Evolutionary conservation across 2,888 invertebrate species (phyloP).

Genomic region (Plusia festucae): DNA sequence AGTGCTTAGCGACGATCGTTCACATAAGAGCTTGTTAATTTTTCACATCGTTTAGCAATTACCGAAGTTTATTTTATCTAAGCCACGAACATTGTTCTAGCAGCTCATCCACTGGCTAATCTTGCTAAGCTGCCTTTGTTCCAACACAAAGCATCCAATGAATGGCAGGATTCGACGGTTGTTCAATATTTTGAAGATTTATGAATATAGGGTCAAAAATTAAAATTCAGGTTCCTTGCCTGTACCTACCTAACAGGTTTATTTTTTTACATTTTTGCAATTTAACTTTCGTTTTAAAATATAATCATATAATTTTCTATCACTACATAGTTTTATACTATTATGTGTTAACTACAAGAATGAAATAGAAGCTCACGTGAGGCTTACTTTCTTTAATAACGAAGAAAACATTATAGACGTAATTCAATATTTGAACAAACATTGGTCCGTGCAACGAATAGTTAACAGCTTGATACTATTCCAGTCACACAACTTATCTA

Average conservation of each 20-base stretch:
- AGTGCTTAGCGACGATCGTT: conserved; percentile 43
- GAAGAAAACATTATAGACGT: neutral
- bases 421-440: neutral
- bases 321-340: no score
- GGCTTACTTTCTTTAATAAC: neutral
- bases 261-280: no score
- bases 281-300: no score
- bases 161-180: conserved; percentile 35
- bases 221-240: neutral
- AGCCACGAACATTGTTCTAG: conserved; percentile 44
- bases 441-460: neutral
- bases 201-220: neutral
- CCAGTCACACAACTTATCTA: conserved; percentile 13
- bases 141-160: conserved; percentile 45
- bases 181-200: conserved; percentile 28
- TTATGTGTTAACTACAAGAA: neutral
- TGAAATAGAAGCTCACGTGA: neutral
- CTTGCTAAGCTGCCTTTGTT: conserved; percentile 53
- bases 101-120: conserved; percentile 32
- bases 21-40: conserved; percentile 55
- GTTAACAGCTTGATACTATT: neutral
- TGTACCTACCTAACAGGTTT: no score
- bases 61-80: conserved; percentile 56
- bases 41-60: conserved; percentile 55
- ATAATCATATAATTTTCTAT: no score